Evolutionary conservation across 2,797 vertebrate genomes (phyloP), one percentile per base, ranked within the genome.

Genomic region (Falco peregrinus): DNA sequence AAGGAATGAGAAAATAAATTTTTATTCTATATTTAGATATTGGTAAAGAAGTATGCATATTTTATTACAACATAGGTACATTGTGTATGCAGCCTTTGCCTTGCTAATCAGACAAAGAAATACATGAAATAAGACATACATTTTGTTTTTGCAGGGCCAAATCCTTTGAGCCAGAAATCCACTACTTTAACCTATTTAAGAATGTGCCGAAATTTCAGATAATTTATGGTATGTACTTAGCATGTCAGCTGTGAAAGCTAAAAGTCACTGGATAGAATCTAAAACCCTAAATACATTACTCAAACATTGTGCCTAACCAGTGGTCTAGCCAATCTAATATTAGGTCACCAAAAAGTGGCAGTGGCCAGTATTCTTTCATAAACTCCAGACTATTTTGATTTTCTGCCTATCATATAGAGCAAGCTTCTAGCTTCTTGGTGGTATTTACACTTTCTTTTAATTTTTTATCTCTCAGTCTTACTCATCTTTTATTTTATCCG

Each of bases 271-370:
- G 18, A 43, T 75, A 74, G 37, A 26, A 22, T n/a, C 64, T 43
- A 31, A 80, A 75, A 54, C 6, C 21, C 65, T 3, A 29, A 2
- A 18, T 1, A 0, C 10, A 5, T n/a, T 13, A 43, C 7, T 33
- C 4, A 1, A 73, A 45, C 13, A 4, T 1, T 6, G 18, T 3
- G 37, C 11, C 29, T 20, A 26, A 47, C 26, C 73, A 67, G 9
- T 11, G 16, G 1, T 28, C 26, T 20, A 51, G 53, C 16, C 5
- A 35, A 6, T 24, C 37, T 21, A 25, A 4, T 4, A 5, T 0
- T 6, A 6, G 28, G 20, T 33, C 74, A 71, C 74, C 33, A 56
- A 45, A 21, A 53, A 50, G 14, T 9, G 4, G 22, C 29, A 35
- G 26, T 18, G 41, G 28, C 9, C n/a, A 37, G 29, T 20, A 59